A percentile compares a stretch with the other conserved stretches of the same genome.
These are phyloP conservation scores for Spermophilus dauricus DNA, from an alignment of 2,113 vertebrate species.

Conservation along the genomic window DNA sequence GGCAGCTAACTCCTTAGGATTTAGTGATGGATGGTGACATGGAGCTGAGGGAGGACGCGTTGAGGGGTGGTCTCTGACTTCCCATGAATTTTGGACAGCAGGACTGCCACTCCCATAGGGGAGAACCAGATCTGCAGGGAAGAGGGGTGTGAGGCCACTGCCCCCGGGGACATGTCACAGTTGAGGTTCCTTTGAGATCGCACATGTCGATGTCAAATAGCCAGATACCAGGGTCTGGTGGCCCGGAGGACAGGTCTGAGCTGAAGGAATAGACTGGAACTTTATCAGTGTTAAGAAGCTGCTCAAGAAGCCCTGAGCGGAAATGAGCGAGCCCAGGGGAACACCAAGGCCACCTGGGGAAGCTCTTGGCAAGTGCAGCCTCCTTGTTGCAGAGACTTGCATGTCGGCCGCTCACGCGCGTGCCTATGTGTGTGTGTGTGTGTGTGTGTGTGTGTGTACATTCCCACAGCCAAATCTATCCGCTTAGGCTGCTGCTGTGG, in stretches of 20 bases:
- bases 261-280: background rate
- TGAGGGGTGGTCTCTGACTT: background rate
- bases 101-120: background rate
- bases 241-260: background rate
- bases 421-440: too few relatives aligned
- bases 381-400: background rate
- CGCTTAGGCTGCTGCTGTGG: background rate
- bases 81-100: background rate
- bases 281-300: background rate
- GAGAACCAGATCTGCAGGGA: too few relatives aligned
- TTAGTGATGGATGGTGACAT: background rate
- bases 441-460: too few relatives aligned
- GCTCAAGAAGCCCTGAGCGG: background rate
- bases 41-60: background rate
- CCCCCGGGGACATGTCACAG: too few relatives aligned
- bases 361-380: background rate
- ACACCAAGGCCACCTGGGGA: background rate
- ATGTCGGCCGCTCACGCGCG: too few relatives aligned
- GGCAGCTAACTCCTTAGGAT: background rate
- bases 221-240: background rate
- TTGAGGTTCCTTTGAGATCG: background rate
- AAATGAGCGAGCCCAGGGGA: background rate
- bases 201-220: background rate
- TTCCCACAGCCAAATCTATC: background rate
- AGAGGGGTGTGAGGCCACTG: background rate